Percentiles rank a stretch among this genome's conserved stretches.
phyloP scores from a whole-genome alignment of 2,888 invertebrate genomes.

The Hipparchia sbordonii region DNA sequence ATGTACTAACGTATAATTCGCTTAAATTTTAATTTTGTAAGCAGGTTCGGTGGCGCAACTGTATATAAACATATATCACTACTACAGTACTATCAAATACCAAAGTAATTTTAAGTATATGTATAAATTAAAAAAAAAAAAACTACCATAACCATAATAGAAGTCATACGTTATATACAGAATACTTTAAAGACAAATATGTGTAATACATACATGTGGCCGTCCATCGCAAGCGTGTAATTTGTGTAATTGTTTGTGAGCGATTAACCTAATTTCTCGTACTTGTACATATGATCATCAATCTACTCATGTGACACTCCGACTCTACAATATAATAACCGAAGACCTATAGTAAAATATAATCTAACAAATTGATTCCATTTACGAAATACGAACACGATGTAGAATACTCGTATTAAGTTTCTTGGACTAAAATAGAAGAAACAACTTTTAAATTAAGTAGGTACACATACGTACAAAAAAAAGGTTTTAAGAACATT shows the following conservation, averaged over 20 bases:
- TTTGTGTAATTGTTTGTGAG: conserved; percentile 32
- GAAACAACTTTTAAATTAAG: background rate
- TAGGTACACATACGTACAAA: background rate
- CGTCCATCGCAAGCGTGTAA: conserved; percentile 7
- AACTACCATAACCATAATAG: too few species aligned
- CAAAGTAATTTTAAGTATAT: too few species aligned
- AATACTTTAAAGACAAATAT: too few species aligned
- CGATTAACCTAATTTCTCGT: conserved; percentile 38
- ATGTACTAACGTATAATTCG: too few species aligned
- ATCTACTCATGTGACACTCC: background rate
- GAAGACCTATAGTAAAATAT: background rate
- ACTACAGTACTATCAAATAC: too few species aligned
- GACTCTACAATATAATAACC: conserved; percentile 5
- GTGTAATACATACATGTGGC: background rate
- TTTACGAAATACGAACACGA: background rate
- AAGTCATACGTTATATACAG: too few species aligned
- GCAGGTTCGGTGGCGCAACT: too few species aligned
- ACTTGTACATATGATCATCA: conserved; percentile 13
- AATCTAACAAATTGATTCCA: background rate
- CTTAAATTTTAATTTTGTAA: too few species aligned
- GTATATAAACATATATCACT: too few species aligned
- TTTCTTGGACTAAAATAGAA: background rate
- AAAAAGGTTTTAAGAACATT: too few species aligned
- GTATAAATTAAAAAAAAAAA: too few species aligned
- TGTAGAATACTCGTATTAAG: background rate